Evolutionary conservation across 2,888 invertebrate species (phyloP), one percentile per base, ranked within the genome.

Genomic region (Melinaea menophilus): DNA sequence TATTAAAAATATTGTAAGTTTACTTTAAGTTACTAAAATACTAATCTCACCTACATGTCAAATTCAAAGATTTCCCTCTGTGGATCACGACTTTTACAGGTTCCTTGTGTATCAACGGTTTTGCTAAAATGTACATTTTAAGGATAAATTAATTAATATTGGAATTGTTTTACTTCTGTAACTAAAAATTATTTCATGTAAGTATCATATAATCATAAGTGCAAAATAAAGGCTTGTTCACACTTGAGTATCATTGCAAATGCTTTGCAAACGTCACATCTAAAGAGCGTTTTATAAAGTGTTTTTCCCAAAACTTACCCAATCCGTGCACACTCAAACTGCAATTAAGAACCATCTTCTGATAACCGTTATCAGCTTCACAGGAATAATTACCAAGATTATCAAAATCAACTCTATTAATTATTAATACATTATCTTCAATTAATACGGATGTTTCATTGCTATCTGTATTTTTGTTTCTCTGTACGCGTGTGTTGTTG

Each of bases 341-440:
- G 0, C 82, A 86, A 62, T 76, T 79, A 1, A 84, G 71, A 9
- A 60, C 62, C 2, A 85, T 46, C 2, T 60, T 80, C 61, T 89
- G 88, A 70, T 75, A 86, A 0, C 83, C 84, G 75, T 93, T 93
- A 46, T 83, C 82, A 0, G 92, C 92, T 47, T 81, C 79, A 74
- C 93, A 93, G 0, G 76, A 78, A 70, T 93, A 93, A 12, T 78
- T 72, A 0, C 93, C 93, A 2, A 88, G 67, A 63, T 88, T 73
- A 2, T 71, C 66, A 45, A 87, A 85, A 55, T 81, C 79, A 1
- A 86, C 78, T 58, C 74, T 79, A 33, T 75, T 72, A 37, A 91
- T 74, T 2, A 90, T 62, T 2, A 75, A 75, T 0, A 73, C 70
- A 4, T 72, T 73, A 47, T 84, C 77, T 7, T 78, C 77, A 0